phyloP scores from a whole-genome alignment of 2,797 vertebrate genomes.

The Graptemys geographica region DNA sequence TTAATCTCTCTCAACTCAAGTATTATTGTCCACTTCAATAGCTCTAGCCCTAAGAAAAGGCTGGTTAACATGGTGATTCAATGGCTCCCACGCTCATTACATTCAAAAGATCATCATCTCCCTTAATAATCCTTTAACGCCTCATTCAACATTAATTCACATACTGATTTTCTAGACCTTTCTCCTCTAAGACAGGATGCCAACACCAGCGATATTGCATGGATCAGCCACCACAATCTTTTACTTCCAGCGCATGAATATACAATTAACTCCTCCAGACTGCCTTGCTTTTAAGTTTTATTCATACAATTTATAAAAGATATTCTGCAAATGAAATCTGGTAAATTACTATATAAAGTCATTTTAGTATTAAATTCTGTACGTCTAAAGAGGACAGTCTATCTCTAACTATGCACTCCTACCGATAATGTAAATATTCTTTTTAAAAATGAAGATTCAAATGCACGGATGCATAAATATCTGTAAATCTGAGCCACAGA shows the following conservation, averaged over 20 bases:
- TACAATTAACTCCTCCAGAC: background rate
- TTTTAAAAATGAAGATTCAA: background rate
- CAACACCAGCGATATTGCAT: accelerated
- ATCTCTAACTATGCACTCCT: background rate
- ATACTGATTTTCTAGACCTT: background rate
- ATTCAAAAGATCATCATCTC: background rate
- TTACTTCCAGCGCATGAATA: background rate
- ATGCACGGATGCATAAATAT: background rate
- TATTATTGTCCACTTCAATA: background rate
- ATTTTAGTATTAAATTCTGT: background rate
- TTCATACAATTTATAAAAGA: background rate
- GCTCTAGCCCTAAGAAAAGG: background rate
- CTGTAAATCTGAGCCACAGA: background rate
- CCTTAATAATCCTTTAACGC: background rate
- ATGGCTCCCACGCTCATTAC: background rate
- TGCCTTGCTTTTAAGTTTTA: background rate
- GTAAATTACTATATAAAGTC: background rate
- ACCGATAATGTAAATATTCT: background rate
- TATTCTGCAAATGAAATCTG: background rate
- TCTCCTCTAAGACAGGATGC: background rate
- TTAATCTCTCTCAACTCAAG: background rate
- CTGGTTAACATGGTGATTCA: background rate
- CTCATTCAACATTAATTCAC: background rate
- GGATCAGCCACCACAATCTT: background rate
- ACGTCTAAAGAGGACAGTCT: background rate